Conservation (phyloP, 2,797 vertebrate species). For the Semotilus atromaculatus region DNA sequence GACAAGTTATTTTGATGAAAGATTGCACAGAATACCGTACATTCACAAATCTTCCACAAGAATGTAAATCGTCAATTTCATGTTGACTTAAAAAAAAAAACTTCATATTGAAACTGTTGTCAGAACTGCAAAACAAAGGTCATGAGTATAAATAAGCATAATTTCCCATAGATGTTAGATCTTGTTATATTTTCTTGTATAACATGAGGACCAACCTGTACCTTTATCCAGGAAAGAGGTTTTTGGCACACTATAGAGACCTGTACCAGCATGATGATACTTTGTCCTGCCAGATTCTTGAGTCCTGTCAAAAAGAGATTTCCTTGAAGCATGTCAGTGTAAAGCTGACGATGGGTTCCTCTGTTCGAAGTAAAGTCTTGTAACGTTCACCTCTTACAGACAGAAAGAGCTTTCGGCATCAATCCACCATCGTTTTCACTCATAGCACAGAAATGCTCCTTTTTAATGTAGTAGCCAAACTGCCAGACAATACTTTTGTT, state of each 20-base stretch:
- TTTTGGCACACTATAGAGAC: conserved; percentile 3
- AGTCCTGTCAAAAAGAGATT: neutral
- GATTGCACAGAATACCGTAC: neutral
- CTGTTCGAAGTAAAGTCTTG: neutral
- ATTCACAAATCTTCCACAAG: neutral
- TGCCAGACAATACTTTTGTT: neutral
- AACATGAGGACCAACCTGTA: conserved; percentile 14
- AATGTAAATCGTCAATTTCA: neutral
- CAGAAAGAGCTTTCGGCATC: neutral
- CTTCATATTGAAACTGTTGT: neutral
- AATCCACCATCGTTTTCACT: neutral
- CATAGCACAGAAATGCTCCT: neutral
- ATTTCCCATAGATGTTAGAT: neutral
- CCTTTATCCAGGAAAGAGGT: neutral
- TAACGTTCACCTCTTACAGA: conserved; percentile 5
- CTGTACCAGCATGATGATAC: neutral
- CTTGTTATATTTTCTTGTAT: neutral
- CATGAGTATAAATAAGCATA: neutral
- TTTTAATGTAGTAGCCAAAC: conserved; percentile 18
- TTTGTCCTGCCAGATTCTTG: neutral
- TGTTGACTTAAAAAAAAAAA: conserved; percentile 12
- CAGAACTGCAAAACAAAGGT: neutral
- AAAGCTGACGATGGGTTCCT: neutral
- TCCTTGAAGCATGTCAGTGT: neutral
- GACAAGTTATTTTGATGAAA: neutral